These are phyloP conservation scores for Dyspetes luteomarginatus DNA, from an alignment of 2,888 invertebrate genomes.

Conservation along the genomic window DNA sequence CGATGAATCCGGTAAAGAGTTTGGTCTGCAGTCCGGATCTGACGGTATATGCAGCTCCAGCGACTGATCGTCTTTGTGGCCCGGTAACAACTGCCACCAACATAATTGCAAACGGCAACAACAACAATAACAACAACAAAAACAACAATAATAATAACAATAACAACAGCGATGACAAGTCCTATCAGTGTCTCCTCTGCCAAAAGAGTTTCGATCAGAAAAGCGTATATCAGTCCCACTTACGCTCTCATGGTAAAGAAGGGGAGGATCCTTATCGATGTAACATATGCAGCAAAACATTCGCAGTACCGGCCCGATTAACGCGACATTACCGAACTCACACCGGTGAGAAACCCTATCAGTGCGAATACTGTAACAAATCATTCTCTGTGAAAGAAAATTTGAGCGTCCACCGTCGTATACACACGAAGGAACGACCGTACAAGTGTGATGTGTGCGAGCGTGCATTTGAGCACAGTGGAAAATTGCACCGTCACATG, in stretches of 20 bases:
- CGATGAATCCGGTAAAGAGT: slow-evolving; percentile 83
- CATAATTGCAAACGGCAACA: no score
- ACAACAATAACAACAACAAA: no score
- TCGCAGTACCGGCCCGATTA: slow-evolving; percentile 94
- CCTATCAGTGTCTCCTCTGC: slow-evolving; percentile 88
- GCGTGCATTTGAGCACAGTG: slow-evolving; percentile 95
- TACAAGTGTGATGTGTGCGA: slow-evolving; percentile 95
- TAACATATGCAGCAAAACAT: slow-evolving; percentile 95
- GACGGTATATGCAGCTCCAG: slow-evolving; percentile 82
- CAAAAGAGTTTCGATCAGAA: slow-evolving; percentile 90
- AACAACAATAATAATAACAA: no score
- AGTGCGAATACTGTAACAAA: slow-evolving; percentile 96
- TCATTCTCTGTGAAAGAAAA: slow-evolving; percentile 97
- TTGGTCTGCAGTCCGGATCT: slow-evolving; percentile 87
- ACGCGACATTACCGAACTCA: slow-evolving; percentile 94
- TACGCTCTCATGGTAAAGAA: slow-evolving; percentile 87
- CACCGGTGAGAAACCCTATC: slow-evolving; percentile 95
- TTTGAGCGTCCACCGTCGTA: slow-evolving; percentile 93
- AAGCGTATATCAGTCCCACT: slow-evolving; percentile 89
- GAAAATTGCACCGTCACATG: slow-evolving; percentile 95
- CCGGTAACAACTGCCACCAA: slow-evolving; percentile 17
- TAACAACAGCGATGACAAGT: slow-evolving; percentile 77
- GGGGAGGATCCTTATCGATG: slow-evolving; percentile 92
- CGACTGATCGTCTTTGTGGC: slow-evolving; percentile 58
- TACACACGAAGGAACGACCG: slow-evolving; percentile 96